Percentiles rank a stretch among this genome's conserved stretches.
Evolutionary conservation across 2,113 vertebrate genomes (phyloP).

Genomic region (Microtus oregoni): DNA sequence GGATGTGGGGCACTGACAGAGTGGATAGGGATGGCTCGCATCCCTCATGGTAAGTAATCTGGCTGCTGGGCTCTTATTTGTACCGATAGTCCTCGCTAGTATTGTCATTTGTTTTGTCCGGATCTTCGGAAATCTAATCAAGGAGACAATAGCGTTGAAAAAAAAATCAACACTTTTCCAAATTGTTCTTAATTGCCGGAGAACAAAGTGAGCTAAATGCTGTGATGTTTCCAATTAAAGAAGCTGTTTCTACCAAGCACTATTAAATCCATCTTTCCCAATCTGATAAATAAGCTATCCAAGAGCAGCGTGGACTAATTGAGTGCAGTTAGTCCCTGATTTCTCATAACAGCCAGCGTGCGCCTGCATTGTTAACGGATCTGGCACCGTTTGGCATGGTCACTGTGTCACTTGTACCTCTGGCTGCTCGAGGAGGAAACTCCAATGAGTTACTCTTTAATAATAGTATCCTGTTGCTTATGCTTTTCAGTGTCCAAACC

Average conservation of each 20-base stretch:
- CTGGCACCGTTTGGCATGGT: constrained; percentile 52
- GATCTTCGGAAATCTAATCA: constrained; percentile 94
- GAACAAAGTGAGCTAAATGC: constrained; percentile 88
- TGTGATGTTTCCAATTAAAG: constrained; percentile 92
- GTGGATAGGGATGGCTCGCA: constrained; percentile 87
- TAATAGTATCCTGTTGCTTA: background rate
- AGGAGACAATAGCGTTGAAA: constrained; percentile 90
- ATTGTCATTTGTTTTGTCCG: constrained; percentile 93
- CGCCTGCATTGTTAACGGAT: constrained; percentile 84
- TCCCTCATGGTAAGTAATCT: constrained; percentile 90
- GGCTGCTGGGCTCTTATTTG: constrained; percentile 89
- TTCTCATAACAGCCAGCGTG: constrained; percentile 86
- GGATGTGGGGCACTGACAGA: constrained; percentile 84
- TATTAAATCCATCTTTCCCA: constrained; percentile 91
- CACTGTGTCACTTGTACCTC: constrained; percentile 6
- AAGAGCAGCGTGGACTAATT: constrained; percentile 90
- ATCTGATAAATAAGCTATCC: constrained; percentile 95
- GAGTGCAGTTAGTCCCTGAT: constrained; percentile 90
- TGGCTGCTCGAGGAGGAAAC: background rate
- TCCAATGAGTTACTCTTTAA: background rate
- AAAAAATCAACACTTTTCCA: constrained; percentile 86
- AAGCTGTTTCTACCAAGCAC: constrained; percentile 88
- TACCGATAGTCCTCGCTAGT: constrained; percentile 87
- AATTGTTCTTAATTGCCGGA: constrained; percentile 96
- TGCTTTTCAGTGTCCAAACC: constrained; percentile 6